Evolutionary conservation across 2,888 invertebrate genomes (phyloP).

Genomic region (Xestia sexstrigata): DNA sequence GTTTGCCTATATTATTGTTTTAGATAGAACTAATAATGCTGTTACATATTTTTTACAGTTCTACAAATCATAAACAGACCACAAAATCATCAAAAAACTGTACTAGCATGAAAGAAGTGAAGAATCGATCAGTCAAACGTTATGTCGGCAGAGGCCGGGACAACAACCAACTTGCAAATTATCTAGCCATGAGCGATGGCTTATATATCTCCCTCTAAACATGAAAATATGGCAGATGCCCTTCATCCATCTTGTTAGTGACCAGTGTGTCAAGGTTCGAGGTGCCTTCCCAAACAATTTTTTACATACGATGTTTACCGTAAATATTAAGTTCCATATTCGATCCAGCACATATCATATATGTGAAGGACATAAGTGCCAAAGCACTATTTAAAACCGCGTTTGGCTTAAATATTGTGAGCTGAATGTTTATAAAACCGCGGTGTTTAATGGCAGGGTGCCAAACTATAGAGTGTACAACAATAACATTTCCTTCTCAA

Average conservation of each 20-base stretch:
- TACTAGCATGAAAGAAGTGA: conserved; percentile 38
- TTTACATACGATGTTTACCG: background rate
- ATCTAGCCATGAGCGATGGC: conserved; percentile 72
- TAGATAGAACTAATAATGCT: background rate
- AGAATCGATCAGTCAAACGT: conserved; percentile 65
- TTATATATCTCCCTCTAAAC: conserved; percentile 62
- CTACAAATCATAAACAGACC: background rate
- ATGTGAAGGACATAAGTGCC: conserved; percentile 30
- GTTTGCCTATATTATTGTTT: background rate
- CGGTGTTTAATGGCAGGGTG: conserved; percentile 42
- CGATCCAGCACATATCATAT: background rate
- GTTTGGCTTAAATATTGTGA: conserved; percentile 51
- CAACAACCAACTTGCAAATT: conserved; percentile 73
- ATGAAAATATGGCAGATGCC: conserved; percentile 63
- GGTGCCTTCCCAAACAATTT: background rate
- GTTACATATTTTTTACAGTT: background rate
- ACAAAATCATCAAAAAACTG: conserved; percentile 32
- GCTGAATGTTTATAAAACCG: conserved; percentile 49
- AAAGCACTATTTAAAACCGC: conserved; percentile 45
- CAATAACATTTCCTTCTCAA: conserved; percentile 17
- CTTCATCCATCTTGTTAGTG: conserved; percentile 72
- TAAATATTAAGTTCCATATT: conserved; percentile 9
- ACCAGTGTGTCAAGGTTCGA: conserved; percentile 44
- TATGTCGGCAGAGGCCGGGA: conserved; percentile 53
- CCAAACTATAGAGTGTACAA: conserved; percentile 33